These are phyloP conservation scores for Meta bourneti DNA, from an alignment of 2,888 invertebrate species.

Conservation along the genomic window DNA sequence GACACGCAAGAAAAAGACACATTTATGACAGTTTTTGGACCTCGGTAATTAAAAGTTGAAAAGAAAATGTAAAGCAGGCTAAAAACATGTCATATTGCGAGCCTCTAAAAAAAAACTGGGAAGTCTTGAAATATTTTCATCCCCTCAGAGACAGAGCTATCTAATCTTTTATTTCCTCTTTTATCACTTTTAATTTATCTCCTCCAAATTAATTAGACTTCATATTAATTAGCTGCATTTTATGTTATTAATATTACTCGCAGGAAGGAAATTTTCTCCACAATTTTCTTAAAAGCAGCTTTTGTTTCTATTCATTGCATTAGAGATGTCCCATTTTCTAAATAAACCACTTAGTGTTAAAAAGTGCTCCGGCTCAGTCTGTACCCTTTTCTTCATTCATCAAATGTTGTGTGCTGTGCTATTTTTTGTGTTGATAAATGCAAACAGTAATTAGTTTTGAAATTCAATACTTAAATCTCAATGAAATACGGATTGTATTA, in stretches of 20 bases:
- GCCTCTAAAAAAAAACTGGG: not conserved
- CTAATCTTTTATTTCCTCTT: not conserved
- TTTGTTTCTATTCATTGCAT: not conserved
- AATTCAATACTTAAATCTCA: too few relatives aligned
- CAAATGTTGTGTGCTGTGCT: too few relatives aligned
- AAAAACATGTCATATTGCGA: not conserved
- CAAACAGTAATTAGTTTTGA: too few relatives aligned
- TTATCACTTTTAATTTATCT: not conserved
- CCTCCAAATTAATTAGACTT: not conserved
- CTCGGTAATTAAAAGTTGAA: not conserved
- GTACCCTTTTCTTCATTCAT: not conserved
- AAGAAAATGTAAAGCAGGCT: not conserved
- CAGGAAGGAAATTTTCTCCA: not conserved
- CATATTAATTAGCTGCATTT: not conserved
- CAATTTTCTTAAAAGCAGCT: not conserved
- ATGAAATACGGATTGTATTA: too few relatives aligned
- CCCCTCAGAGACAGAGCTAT: not conserved
- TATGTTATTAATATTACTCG: conserved; percentile 1
- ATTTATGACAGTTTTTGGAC: not conserved
- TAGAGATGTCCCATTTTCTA: not conserved
- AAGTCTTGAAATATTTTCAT: not conserved
- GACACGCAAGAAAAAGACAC: not conserved
- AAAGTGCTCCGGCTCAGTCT: not conserved
- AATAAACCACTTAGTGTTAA: not conserved
- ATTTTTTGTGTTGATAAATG: too few relatives aligned